phyloP scores from a whole-genome alignment of 2,797 vertebrate species.

The Atherinosoma microstoma region DNA sequence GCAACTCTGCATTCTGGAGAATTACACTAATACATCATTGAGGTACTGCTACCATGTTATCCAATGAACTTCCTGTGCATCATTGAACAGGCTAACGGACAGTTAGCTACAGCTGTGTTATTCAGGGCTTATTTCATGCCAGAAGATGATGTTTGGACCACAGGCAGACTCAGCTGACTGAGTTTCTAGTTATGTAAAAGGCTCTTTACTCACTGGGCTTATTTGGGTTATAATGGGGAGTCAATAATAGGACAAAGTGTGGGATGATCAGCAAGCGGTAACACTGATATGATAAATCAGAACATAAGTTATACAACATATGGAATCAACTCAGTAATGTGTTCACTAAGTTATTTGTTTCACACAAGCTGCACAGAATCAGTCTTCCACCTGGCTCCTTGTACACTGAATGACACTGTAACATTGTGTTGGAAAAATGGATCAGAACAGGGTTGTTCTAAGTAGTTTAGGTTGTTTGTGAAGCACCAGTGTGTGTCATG shows the following conservation, averaged over 20 bases:
- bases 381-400: neutral
- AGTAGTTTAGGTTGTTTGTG: slow-evolving; percentile 2
- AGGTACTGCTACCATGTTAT: slow-evolving; percentile 15
- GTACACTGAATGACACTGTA: neutral
- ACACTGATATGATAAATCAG: slow-evolving; percentile 29
- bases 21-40: neutral
- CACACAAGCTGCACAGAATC: slow-evolving; percentile 6
- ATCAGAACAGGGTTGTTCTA: slow-evolving; percentile 4
- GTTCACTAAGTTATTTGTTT: slow-evolving; percentile 10
- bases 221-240: slow-evolving; percentile 10
- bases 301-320: slow-evolving; percentile 25
- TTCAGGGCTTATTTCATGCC: slow-evolving; percentile 21
- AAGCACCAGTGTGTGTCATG: neutral
- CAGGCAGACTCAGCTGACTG: slow-evolving; percentile 22
- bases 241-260: slow-evolving; percentile 23
- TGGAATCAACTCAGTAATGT: slow-evolving; percentile 19
- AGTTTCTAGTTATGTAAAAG: slow-evolving; percentile 32
- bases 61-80: slow-evolving; percentile 12
- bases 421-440: slow-evolving; percentile 9
- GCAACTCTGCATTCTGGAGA: neutral
- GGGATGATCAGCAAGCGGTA: slow-evolving; percentile 9
- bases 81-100: slow-evolving; percentile 29
- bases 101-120: slow-evolving; percentile 16
- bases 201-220: slow-evolving; percentile 7
- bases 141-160: slow-evolving; percentile 12